Percentiles rank a stretch among this genome's conserved stretches.
phyloP scores from a whole-genome alignment of 2,797 vertebrate genomes.

The Threskiornis aethiopicus region DNA sequence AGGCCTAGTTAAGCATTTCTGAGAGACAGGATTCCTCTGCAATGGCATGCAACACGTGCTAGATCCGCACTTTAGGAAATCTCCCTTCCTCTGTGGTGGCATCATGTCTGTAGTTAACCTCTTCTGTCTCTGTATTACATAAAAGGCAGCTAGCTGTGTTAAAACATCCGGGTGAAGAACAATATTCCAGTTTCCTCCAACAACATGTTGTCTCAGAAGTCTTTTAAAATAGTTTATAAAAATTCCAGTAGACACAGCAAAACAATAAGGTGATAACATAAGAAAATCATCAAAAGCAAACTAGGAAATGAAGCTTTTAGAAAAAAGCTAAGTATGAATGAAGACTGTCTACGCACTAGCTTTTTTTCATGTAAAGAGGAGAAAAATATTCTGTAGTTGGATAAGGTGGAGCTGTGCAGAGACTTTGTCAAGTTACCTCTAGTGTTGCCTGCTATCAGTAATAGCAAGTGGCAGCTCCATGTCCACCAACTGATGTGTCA shows the following conservation, averaged over 20 bases:
- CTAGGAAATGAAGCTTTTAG: not conserved
- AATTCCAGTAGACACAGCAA: conserved; percentile 30
- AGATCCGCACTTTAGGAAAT: not conserved
- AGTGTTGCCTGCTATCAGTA: not conserved
- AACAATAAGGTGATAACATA: not conserved
- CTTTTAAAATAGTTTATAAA: conserved; percentile 48
- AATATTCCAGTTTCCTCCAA: conserved; percentile 53
- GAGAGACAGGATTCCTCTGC: not conserved
- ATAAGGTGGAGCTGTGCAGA: not conserved
- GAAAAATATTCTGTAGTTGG: not conserved
- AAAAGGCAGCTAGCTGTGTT: conserved; percentile 12
- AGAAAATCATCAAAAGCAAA: conserved; percentile 44
- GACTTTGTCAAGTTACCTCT: not conserved
- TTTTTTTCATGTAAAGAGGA: not conserved
- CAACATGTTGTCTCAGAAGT: not conserved
- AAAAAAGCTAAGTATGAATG: not conserved
- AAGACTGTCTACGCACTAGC: not conserved
- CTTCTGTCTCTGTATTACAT: not conserved
- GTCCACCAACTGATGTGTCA: not conserved
- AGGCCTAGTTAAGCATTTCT: not conserved
- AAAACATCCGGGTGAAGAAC: conserved; percentile 56
- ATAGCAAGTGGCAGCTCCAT: not conserved
- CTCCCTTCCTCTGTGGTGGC: not conserved
- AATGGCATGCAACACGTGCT: not conserved
- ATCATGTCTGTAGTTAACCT: not conserved